Conservation (phyloP, 2,888 invertebrate genomes). For the Timema cristinae region DNA sequence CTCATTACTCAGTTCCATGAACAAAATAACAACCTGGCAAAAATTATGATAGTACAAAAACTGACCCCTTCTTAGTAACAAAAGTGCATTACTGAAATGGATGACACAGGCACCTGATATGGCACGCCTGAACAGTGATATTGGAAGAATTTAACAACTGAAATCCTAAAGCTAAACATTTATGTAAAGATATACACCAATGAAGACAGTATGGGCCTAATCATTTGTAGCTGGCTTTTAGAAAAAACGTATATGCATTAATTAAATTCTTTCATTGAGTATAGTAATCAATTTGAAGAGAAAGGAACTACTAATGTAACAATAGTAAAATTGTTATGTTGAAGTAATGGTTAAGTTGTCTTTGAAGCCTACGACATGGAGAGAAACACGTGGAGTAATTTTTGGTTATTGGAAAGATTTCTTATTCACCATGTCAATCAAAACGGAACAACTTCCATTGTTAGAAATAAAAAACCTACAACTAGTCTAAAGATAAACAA, state of each 20-base stretch:
- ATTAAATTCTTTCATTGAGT: background rate
- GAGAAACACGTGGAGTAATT: background rate
- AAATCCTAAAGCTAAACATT: too few species aligned
- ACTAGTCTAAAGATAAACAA: background rate
- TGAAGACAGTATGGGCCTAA: background rate
- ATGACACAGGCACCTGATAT: too few species aligned
- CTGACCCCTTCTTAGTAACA: too few species aligned
- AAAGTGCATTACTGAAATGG: too few species aligned
- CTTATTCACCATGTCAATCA: conserved; percentile 8
- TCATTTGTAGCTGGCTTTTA: background rate
- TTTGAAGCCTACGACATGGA: background rate
- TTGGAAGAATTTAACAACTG: too few species aligned
- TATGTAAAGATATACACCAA: background rate
- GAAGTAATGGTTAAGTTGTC: background rate
- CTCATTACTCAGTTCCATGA: background rate
- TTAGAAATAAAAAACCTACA: background rate
- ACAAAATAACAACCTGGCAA: background rate
- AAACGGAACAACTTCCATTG: background rate
- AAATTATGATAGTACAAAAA: background rate
- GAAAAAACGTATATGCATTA: background rate
- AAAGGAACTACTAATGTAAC: background rate
- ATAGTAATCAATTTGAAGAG: background rate
- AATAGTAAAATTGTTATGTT: background rate
- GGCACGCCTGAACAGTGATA: too few species aligned
- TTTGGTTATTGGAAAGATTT: background rate